Evolutionary conservation across 2,113 vertebrate genomes (phyloP), one percentile per base, ranked within the genome.

Genomic region (Chunga burmeisteri): DNA sequence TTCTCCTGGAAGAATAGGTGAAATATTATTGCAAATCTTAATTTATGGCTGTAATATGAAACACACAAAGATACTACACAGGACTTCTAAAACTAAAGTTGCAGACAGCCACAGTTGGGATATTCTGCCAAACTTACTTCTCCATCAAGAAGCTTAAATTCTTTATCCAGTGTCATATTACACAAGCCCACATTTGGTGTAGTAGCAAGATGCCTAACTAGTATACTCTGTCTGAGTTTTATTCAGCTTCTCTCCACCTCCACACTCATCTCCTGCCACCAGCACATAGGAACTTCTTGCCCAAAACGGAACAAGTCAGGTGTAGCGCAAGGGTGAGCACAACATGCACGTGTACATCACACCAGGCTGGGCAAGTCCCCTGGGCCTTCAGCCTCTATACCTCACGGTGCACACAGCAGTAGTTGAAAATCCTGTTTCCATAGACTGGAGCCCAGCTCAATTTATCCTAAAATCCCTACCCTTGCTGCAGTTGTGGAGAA

Each of bases 331-430:
- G 19, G 56, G 20, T 5, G 22, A 86, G 50, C n/a, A 58, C 49
- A 82, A 52, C 20, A 30, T 0, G 5, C 2, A 0, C 0, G 0
- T 1, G 22, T 55, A 29, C n/a, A 29, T 34, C 23, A 34, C 38
- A 44, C 27, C 19, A 50, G 59, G 26, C 46, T 8, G 16, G 30
- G 26, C 12, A 67, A 49, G 25, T 7, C 25, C 38, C 49, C 16
- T 0, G 1, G 27, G 13, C 34, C n/a, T 55, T 25, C 59, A 55
- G 40, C 32, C 46, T 65, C 34, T 20, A 10, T 0, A n/a, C 8
- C 20, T 70, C 58, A 23, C 38, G 38, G 40, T 16, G 40, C 38
- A 44, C 18, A 38, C 19, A 70, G 34, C 19, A 70, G 34, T 14
- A 65, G 26, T 0, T 29, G 16, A 16, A 65, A 68, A 72, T 52